Evolutionary conservation across 2,113 vertebrate species (phyloP).

Genomic region (Parus major): DNA sequence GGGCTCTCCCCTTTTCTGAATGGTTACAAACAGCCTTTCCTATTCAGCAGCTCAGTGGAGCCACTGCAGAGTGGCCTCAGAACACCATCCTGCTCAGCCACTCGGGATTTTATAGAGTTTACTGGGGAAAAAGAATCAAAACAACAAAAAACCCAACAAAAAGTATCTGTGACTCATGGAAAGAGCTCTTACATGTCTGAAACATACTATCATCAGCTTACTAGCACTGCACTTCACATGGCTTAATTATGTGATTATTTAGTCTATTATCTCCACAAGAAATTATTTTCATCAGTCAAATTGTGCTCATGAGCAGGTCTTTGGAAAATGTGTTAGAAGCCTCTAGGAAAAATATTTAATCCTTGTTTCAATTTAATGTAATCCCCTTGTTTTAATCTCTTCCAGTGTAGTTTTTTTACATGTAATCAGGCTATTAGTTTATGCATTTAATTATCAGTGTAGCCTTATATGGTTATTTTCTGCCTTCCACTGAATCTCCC

Average conservation of each 20-base stretch:
- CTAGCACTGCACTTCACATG: background rate
- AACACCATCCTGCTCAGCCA: background rate
- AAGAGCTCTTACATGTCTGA: background rate
- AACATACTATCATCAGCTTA: conserved; percentile 13
- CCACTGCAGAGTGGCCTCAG: background rate
- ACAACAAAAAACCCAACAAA: background rate
- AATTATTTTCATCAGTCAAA: conserved; percentile 26
- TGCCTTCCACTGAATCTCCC: background rate
- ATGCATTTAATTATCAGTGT: conserved; percentile 16
- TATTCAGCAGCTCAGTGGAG: background rate
- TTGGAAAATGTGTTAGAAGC: conserved; percentile 25
- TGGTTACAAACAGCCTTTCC: background rate
- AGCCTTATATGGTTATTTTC: background rate
- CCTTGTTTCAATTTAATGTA: conserved; percentile 31
- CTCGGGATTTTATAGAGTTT: background rate
- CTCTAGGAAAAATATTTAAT: conserved; percentile 57
- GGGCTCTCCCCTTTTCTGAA: background rate
- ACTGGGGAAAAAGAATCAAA: background rate
- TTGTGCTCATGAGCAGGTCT: conserved; percentile 28
- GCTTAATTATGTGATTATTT: conserved; percentile 54
- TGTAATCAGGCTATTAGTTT: conserved; percentile 50
- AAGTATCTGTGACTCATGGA: background rate
- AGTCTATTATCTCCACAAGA: conserved; percentile 24
- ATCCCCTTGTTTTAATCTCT: conserved; percentile 54
- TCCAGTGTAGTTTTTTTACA: background rate